Base-by-base conservation (phyloP, 92 coral and sea anemone genomes). In the Palythoa grandis region DNA sequence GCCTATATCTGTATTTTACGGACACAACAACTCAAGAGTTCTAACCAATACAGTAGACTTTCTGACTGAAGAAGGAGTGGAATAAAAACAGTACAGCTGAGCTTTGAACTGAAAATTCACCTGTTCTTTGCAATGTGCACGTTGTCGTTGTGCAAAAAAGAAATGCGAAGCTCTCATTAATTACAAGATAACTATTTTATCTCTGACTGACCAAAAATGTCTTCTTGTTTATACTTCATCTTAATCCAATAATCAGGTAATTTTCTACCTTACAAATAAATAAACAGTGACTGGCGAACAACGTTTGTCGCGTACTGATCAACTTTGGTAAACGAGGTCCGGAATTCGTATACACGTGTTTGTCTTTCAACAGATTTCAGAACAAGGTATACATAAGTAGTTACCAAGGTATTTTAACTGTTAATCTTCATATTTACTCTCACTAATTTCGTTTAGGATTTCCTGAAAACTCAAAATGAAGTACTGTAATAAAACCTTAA, bases 201-300 rank as follows among this genome's bases (percentile, higher is more conserved):
- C 85, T 65, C 40, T 40, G 38, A 17, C 61, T 8, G 43, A 23
- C 74, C 38, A 68, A 80, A 79, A 40, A 14, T 14, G 85, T 80
- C 85, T 40, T 79, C n/a, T 63, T 80, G 85, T 80, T 80, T 80
- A 80, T 40, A 47, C 20, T 65, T 80, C 50, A 65, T 40, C 70
- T 68, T 65, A 58, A 70, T 25, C 58, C 61, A 65, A 2, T 66
- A 80, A 80, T 80, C 72, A 43, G 12, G 13, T 39, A 80, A 47
- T 63, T 53, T 66, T 80, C 57, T 9, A 2, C 29, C 71, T 40
- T 37, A 40, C 67, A 58, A 78, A 78, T 66, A 10, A 63, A 63
- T 65, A 65, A 39, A 65, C 72, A 43, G 43, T 47, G 37, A 17
- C 11, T 20, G 19, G 47, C 74, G 47, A 13, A 40, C 52, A 19